Evolutionary conservation across 2,113 vertebrate genomes (phyloP).

Genomic region (Clarias batrachus): DNA sequence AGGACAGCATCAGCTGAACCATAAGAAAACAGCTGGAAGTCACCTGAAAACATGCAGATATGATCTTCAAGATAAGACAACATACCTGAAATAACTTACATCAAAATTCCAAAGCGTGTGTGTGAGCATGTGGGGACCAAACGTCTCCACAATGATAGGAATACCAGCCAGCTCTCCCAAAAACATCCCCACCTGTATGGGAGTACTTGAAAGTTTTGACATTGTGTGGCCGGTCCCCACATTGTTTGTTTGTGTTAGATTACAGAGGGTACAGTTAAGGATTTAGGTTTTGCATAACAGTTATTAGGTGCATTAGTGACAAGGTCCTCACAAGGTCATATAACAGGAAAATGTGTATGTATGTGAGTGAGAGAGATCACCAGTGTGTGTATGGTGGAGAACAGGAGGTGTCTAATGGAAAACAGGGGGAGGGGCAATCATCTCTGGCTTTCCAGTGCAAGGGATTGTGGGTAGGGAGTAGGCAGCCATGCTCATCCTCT

Average conservation of each 20-base stretch:
- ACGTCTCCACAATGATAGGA: background rate
- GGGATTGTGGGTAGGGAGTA: conserved; percentile 45
- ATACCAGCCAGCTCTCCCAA: background rate
- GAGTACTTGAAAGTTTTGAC: background rate
- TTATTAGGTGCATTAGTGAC: background rate
- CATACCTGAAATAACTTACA: background rate
- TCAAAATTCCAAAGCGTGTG: background rate
- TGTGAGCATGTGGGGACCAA: background rate
- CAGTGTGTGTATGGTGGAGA: conserved; percentile 46
- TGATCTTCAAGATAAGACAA: background rate
- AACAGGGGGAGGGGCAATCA: conserved; percentile 35
- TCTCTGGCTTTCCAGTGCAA: conserved; percentile 33
- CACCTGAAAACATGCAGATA: conserved; percentile 26
- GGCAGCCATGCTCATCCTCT: conserved; percentile 38
- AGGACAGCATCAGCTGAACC: conserved; percentile 51
- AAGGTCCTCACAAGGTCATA: background rate
- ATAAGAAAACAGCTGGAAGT: conserved; percentile 50
- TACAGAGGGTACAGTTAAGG: background rate
- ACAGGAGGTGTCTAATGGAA: conserved; percentile 47
- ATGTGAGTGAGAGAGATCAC: conserved; percentile 19
- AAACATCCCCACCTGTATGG: background rate
- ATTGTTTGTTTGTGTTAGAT: background rate
- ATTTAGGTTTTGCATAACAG: background rate
- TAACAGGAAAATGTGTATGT: background rate
- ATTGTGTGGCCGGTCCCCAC: background rate